Conservation (phyloP, 2,888 invertebrate genomes). For the Volucella zonaria region DNA sequence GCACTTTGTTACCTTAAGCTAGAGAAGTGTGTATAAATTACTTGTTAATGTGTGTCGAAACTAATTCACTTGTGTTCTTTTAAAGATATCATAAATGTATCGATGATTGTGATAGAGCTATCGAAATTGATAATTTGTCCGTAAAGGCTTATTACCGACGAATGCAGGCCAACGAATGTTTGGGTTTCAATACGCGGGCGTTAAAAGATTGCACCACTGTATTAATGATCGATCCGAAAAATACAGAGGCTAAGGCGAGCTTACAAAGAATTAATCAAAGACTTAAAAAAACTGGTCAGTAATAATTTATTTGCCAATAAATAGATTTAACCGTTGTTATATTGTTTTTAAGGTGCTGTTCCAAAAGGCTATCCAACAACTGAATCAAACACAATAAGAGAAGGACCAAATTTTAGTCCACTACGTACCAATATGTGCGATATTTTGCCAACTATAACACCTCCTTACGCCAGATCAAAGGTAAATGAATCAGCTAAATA, state of each 20-base stretch:
- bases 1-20: constrained; percentile 93
- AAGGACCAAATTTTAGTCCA: constrained; percentile 78
- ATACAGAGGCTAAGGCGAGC: constrained; percentile 86
- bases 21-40: constrained; percentile 85
- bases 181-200: constrained; percentile 89
- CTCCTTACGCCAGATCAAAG: constrained; percentile 79
- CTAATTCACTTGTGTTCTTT: constrained; percentile 53
- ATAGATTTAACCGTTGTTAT: neutral
- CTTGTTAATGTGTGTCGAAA: neutral
- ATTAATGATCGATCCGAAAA: constrained; percentile 90
- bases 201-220: constrained; percentile 88
- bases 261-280: constrained; percentile 79
- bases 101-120: constrained; percentile 91
- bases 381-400: constrained; percentile 2
- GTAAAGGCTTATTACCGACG: constrained; percentile 93
- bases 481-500: constrained; percentile 35
- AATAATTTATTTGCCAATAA: neutral
- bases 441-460: constrained; percentile 79
- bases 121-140: constrained; percentile 90
- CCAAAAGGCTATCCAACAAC: constrained; percentile 55
- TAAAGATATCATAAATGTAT: constrained; percentile 78
- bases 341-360: constrained; percentile 45
- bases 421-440: constrained; percentile 77
- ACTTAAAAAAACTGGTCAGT: constrained; percentile 77
- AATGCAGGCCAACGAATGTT: constrained; percentile 88